phyloP scores from a whole-genome alignment of 2,888 invertebrate species.

The Philaethria dido region DNA sequence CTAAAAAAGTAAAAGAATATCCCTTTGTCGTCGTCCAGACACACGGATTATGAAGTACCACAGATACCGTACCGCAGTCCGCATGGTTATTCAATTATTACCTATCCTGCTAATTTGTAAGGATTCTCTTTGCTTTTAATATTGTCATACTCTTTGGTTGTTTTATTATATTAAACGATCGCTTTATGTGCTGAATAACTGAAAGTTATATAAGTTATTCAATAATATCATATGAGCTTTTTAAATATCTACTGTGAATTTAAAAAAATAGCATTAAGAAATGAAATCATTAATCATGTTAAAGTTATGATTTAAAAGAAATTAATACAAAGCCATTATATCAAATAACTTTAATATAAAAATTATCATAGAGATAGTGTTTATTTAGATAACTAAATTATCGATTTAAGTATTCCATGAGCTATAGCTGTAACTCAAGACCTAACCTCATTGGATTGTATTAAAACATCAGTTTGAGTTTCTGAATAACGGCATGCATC shows the following conservation, averaged over 20 bases:
- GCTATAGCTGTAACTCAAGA: neutral
- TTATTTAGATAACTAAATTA: neutral
- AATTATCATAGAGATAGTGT: neutral
- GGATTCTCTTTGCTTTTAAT: conserved; percentile 15
- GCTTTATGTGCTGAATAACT: neutral
- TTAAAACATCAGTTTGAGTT: conserved; percentile 33
- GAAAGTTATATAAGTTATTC: neutral
- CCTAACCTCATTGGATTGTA: conserved; percentile 8
- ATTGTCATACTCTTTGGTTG: neutral
- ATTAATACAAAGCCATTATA: too few species aligned
- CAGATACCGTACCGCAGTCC: conserved; percentile 44
- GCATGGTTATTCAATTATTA: conserved; percentile 65
- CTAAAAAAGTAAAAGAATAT: neutral
- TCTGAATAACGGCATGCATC: conserved; percentile 34
- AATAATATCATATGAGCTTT: too few species aligned
- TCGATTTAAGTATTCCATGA: neutral
- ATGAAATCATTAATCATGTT: too few species aligned
- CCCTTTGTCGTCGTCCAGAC: conserved; percentile 21
- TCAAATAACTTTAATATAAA: too few species aligned
- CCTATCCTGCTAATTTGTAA: conserved; percentile 58
- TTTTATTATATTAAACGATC: neutral
- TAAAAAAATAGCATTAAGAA: too few species aligned
- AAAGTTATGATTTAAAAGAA: too few species aligned
- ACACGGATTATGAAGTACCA: conserved; percentile 38
- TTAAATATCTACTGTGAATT: too few species aligned